A percentile compares a stretch with the other conserved stretches of the same genome.
Conservation (phyloP, 2,888 invertebrate species). For the Thecocarcelia acutangulata region DNA sequence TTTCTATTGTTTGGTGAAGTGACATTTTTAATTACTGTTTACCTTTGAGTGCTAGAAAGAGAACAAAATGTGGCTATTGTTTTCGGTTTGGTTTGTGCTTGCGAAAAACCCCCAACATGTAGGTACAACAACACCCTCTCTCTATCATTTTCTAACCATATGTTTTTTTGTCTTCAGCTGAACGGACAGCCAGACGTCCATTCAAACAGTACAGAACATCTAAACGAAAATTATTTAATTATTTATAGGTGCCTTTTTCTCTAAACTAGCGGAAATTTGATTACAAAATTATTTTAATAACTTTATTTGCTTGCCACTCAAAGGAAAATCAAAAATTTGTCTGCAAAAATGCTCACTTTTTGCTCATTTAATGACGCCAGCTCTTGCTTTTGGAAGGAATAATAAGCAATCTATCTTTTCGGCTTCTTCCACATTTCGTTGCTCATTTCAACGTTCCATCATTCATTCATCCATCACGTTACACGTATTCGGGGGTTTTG, state of each 20-base stretch:
- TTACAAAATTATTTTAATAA: too few relatives aligned
- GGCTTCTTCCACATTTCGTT: conserved; percentile 31
- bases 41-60: conserved; percentile 69
- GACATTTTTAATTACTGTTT: conserved; percentile 77
- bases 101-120: conserved; percentile 29
- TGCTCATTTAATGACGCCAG: conserved; percentile 52
- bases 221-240: neutral
- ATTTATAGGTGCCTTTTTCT: too few relatives aligned
- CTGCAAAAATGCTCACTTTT: neutral
- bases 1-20: conserved; percentile 73
- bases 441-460: conserved; percentile 8
- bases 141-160: neutral
- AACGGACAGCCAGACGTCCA: conserved; percentile 15
- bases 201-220: neutral
- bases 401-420: neutral
- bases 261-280: too few relatives aligned
- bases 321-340: too few relatives aligned
- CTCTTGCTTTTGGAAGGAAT: conserved; percentile 51
- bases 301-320: too few relatives aligned
- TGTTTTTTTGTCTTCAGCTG: neutral
- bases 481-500: conserved; percentile 34
- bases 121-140: conserved; percentile 50
- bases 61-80: conserved; percentile 42
- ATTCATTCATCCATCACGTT: conserved; percentile 1
- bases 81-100: neutral